Percentiles rank a stretch among this genome's conserved stretches.
These are phyloP conservation scores for Anabacerthia variegaticeps DNA, from an alignment of 2,797 vertebrate species.

Conservation along the genomic window DNA sequence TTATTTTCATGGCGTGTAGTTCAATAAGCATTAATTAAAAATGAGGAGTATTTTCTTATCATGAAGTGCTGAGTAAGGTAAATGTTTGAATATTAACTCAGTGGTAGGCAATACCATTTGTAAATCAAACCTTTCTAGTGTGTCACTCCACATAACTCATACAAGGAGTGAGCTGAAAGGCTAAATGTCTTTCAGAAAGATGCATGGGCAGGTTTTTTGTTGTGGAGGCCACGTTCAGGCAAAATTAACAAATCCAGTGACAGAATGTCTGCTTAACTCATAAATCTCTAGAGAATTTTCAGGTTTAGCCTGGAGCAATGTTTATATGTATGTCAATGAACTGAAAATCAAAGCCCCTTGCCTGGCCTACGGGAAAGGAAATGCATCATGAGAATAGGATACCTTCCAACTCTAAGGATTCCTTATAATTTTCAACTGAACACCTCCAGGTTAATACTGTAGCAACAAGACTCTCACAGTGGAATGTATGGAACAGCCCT, in stretches of 20 bases:
- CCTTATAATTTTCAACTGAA: constrained; percentile 57
- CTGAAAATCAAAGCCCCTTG: constrained; percentile 53
- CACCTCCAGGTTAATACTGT: constrained; percentile 65
- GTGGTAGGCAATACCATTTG: not conserved
- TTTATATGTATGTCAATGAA: constrained; percentile 63
- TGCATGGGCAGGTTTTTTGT: constrained; percentile 31
- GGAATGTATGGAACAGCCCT: constrained; percentile 49
- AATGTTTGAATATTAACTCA: not conserved
- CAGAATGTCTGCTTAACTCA: constrained; percentile 66
- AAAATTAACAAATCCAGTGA: constrained; percentile 55
- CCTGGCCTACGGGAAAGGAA: constrained; percentile 59
- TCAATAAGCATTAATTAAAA: not conserved
- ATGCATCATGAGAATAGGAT: constrained; percentile 58
- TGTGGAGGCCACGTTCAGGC: not conserved
- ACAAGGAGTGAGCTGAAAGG: not conserved
- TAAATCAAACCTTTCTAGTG: not conserved
- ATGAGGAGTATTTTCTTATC: not conserved
- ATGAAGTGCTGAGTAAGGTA: not conserved
- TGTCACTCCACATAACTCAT: not conserved
- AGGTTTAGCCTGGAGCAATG: constrained; percentile 47
- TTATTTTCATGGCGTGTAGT: not conserved
- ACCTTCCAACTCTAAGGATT: constrained; percentile 30
- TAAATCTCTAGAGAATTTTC: constrained; percentile 70
- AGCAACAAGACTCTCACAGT: constrained; percentile 46
- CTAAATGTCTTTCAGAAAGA: constrained; percentile 16